Percentiles rank a stretch among this genome's conserved stretches.
Evolutionary conservation across 35 echinoderm and acorn worm genomes (phyloP).

Genomic region (Acanthaster planci): DNA sequence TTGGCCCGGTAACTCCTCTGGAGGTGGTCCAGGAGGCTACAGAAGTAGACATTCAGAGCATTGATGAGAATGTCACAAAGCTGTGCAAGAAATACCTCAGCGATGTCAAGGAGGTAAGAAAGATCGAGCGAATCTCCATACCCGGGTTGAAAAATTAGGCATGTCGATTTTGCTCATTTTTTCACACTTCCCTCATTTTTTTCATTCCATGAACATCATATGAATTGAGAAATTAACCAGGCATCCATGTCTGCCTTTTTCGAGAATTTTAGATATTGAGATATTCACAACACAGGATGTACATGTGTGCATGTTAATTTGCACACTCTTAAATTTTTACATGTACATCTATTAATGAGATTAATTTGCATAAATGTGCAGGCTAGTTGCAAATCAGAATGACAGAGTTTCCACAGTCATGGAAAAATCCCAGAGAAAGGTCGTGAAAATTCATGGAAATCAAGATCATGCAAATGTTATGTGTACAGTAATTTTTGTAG

Average conservation of each 20-base stretch:
- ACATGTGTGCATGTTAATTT: no score
- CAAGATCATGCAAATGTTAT: no score
- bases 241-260: background rate
- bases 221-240: background rate
- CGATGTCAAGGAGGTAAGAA: slow-evolving; percentile 10
- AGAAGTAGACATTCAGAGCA: background rate
- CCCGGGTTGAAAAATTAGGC: background rate
- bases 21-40: background rate
- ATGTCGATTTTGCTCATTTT: background rate
- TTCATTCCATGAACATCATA: background rate
- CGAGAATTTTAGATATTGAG: background rate
- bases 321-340: no score
- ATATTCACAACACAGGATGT: background rate
- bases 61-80: background rate
- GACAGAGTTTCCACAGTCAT: no score
- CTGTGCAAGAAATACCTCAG: background rate
- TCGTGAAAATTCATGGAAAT: no score
- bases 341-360: no score
- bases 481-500: no score
- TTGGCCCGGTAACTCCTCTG: background rate
- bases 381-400: no score
- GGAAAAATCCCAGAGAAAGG: no score
- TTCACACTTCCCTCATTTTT: background rate
- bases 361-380: no score
- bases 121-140: background rate